Percentiles rank a stretch among this genome's conserved stretches.
Evolutionary conservation across 2,797 vertebrate species (phyloP).

Genomic region (Cuculus canorus): DNA sequence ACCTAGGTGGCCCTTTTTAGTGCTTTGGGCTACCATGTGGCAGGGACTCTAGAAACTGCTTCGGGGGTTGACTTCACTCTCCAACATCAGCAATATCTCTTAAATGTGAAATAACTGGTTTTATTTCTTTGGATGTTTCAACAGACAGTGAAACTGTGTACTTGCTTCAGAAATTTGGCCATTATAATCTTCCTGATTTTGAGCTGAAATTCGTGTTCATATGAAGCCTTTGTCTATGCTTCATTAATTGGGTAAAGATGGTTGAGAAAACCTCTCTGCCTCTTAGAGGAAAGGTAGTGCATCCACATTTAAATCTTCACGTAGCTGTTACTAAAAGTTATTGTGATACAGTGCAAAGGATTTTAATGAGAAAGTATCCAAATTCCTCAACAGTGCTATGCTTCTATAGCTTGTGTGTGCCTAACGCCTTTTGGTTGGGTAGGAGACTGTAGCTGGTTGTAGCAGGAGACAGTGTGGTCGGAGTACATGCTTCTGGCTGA

Average conservation of each 20-base stretch:
- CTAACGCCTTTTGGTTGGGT: background rate
- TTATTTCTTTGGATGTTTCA: background rate
- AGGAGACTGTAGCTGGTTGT: background rate
- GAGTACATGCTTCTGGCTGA: background rate
- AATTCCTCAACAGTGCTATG: background rate
- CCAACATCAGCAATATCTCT: background rate
- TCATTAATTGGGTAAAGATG: background rate
- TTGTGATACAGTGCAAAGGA: background rate
- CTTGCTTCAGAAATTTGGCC: background rate
- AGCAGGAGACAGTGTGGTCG: background rate
- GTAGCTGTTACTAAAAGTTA: background rate
- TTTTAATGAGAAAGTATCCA: background rate
- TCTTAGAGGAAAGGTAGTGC: background rate
- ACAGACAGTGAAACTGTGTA: background rate
- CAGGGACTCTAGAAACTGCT: background rate
- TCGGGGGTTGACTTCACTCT: background rate
- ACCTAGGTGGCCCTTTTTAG: background rate
- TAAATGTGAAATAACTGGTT: background rate
- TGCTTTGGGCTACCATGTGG: background rate
- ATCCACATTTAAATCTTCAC: background rate
- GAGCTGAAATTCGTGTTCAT: background rate
- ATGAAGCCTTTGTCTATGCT: background rate
- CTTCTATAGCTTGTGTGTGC: background rate
- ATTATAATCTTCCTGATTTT: background rate
- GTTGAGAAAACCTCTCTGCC: background rate